Conservation (phyloP, 2,888 invertebrate genomes). For the Allophyes oxyacanthae region DNA sequence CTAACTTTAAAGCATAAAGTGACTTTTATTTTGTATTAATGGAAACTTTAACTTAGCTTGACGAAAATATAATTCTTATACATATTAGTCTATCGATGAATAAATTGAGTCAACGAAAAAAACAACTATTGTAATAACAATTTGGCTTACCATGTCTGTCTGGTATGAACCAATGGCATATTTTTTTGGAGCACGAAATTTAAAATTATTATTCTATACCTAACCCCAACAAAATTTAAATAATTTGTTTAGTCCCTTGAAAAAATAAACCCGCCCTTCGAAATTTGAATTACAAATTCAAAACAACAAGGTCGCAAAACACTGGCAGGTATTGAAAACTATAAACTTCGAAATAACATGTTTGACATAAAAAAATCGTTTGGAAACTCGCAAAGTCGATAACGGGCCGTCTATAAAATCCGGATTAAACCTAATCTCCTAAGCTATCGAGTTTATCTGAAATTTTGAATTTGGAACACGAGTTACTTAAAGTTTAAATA, state of each 20-base stretch:
- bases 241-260: slow-evolving; percentile 11
- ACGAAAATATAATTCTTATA: too few relatives aligned
- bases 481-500: slow-evolving; percentile 44
- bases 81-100: too few relatives aligned
- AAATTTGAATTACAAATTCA: slow-evolving; percentile 27
- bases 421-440: slow-evolving; percentile 49
- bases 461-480: slow-evolving; percentile 44
- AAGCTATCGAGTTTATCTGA: slow-evolving; percentile 44
- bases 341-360: slow-evolving; percentile 18
- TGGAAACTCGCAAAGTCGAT: slow-evolving; percentile 42
- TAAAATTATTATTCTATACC: not conserved
- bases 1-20: too few relatives aligned
- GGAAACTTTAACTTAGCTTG: too few relatives aligned
- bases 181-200: not conserved
- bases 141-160: too few relatives aligned
- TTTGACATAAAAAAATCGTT: slow-evolving; percentile 30
- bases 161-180: not conserved
- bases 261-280: slow-evolving; percentile 25
- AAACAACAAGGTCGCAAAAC: slow-evolving; percentile 10
- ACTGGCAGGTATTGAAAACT: slow-evolving; percentile 14
- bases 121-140: too few relatives aligned
- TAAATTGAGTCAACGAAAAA: too few relatives aligned
- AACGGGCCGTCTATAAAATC: slow-evolving; percentile 38
- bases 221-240: slow-evolving; percentile 21
- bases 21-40: too few relatives aligned